Conservation (phyloP, 2,797 vertebrate genomes). For the Onychomys torridus region DNA sequence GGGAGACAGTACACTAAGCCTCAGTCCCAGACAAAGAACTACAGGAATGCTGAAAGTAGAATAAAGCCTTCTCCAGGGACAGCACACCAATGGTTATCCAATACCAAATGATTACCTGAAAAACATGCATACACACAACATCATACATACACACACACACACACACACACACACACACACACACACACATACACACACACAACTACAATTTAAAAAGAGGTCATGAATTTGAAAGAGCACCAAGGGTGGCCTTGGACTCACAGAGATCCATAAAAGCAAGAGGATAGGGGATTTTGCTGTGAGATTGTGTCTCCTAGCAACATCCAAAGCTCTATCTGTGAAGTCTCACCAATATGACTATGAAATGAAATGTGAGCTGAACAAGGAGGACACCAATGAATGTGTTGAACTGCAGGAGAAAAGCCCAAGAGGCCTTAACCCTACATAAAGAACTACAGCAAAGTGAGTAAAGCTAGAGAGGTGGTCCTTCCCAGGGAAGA, state of each 20-base stretch:
- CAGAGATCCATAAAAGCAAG: background rate
- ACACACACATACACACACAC: background rate
- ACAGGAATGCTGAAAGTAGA: background rate
- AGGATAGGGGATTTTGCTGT: background rate
- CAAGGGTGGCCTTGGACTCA: background rate
- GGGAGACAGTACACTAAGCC: background rate
- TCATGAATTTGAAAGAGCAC: background rate
- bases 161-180: background rate
- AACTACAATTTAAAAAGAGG: background rate
- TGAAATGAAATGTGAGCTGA: background rate
- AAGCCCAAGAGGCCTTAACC: background rate
- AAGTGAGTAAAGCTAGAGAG: background rate
- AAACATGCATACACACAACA: background rate
- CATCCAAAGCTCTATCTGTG: background rate
- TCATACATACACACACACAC: background rate
- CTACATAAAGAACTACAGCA: background rate
- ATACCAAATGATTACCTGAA: background rate
- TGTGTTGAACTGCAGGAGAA: background rate
- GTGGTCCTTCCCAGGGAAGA: background rate
- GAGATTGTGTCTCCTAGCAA: background rate
- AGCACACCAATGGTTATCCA: background rate
- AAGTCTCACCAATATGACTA: background rate
- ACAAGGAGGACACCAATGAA: background rate
- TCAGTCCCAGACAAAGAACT: background rate
- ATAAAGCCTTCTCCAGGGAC: background rate